Conservation (phyloP, 2,888 invertebrate species). For the Drosophila yooni region DNA sequence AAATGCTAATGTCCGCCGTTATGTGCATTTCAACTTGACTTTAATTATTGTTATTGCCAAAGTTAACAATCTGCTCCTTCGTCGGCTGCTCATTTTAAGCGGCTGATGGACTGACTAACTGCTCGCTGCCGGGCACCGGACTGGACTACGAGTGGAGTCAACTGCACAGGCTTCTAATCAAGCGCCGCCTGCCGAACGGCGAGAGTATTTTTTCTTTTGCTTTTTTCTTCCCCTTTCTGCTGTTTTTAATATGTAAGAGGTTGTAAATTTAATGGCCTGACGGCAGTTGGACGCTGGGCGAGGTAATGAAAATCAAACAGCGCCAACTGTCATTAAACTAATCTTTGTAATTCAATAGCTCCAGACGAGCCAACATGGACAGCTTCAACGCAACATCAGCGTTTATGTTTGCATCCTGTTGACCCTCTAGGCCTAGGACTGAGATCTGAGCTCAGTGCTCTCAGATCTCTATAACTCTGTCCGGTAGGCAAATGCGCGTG, state of each 20-base stretch:
- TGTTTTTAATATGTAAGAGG: conserved; percentile 74
- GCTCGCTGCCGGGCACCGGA: conserved; percentile 41
- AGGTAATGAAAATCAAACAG: conserved; percentile 79
- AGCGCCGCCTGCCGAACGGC: conserved; percentile 37
- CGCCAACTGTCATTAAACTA: conserved; percentile 83
- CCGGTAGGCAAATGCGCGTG: conserved; percentile 59
- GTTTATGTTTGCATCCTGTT: conserved; percentile 49
- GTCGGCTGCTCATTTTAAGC: conserved; percentile 61
- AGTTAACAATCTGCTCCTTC: conserved; percentile 80
- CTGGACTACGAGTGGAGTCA: conserved; percentile 10
- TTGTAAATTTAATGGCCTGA: conserved; percentile 78
- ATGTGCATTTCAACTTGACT: conserved; percentile 83
- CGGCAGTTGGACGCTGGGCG: conserved; percentile 54
- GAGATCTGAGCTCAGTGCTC: neutral
- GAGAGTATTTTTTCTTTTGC: conserved; percentile 16
- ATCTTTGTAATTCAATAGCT: conserved; percentile 82
- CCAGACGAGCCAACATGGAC: conserved; percentile 40
- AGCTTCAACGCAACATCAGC: conserved; percentile 22
- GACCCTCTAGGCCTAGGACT: conserved; percentile 16
- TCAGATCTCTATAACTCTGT: neutral
- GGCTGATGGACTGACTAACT: conserved; percentile 72
- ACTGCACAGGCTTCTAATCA: conserved; percentile 63
- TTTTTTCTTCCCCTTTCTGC: conserved; percentile 13
- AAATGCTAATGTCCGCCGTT: conserved; percentile 83
- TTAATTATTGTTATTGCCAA: conserved; percentile 84